phyloP scores from a whole-genome alignment of 2,888 invertebrate genomes.

The Dolichopus griseipennis region DNA sequence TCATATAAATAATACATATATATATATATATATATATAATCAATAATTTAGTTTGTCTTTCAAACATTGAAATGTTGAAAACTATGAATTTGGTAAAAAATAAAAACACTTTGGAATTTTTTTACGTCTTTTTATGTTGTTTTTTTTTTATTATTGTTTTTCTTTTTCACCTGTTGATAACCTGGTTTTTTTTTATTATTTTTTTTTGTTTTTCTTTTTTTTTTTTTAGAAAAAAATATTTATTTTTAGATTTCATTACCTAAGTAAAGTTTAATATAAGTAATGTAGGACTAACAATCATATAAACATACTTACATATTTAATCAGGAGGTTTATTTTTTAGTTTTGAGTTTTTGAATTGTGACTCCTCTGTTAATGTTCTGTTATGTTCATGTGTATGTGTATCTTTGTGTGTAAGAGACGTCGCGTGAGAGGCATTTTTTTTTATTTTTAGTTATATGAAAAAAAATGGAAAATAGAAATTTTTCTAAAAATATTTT shows the following conservation, averaged over 20 bases:
- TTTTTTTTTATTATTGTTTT: too few relatives aligned
- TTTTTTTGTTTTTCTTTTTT: neutral
- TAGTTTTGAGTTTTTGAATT: too few relatives aligned
- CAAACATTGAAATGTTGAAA: neutral
- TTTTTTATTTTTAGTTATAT: too few relatives aligned
- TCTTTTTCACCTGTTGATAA: conserved; percentile 6
- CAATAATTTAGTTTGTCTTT: too few relatives aligned
- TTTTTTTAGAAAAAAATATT: neutral
- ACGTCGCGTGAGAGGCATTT: too few relatives aligned
- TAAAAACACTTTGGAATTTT: neutral
- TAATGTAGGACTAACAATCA: too few relatives aligned
- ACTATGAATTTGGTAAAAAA: neutral
- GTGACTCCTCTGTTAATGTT: too few relatives aligned
- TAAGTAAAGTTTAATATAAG: neutral
- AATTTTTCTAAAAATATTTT: too few relatives aligned
- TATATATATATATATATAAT: too few relatives aligned
- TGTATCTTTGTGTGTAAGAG: neutral
- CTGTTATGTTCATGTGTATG: neutral
- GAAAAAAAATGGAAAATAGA: too few relatives aligned
- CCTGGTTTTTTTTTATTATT: neutral
- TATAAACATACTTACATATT: too few relatives aligned
- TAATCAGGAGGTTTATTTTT: neutral
- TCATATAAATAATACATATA: neutral
- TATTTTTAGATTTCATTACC: neutral
- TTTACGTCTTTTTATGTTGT: too few relatives aligned